These are phyloP conservation scores for Fragum whitleyi DNA, from an alignment of 2,888 invertebrate genomes.

Conservation along the genomic window DNA sequence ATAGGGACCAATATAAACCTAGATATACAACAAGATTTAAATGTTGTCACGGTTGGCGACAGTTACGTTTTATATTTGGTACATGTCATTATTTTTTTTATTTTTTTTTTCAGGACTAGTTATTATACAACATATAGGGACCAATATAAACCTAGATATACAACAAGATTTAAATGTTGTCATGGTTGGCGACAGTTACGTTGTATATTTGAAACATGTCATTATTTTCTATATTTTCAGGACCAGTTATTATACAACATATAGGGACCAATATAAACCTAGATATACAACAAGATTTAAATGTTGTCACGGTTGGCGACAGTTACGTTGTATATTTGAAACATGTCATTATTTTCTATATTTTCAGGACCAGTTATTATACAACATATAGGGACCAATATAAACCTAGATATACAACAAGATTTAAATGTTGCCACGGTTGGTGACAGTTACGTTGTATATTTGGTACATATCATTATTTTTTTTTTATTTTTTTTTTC, in stretches of 20 bases:
- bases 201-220: too few species aligned
- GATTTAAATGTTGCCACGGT: conserved; percentile 86
- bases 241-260: conserved; percentile 86
- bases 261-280: conserved; percentile 85
- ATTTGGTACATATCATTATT: too few species aligned
- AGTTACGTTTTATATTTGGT: too few species aligned
- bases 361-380: conserved; percentile 86
- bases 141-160: conserved; percentile 84
- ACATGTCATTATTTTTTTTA: neutral
- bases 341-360: neutral
- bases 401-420: conserved; percentile 84
- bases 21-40: conserved; percentile 84
- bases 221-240: conserved; percentile 74
- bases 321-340: too few species aligned
- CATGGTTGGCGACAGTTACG: conserved; percentile 85
- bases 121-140: conserved; percentile 86
- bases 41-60: conserved; percentile 86
- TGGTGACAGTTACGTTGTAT: too few species aligned
- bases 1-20: conserved; percentile 85
- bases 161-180: conserved; percentile 86
- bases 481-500: too few species aligned
- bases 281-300: conserved; percentile 84
- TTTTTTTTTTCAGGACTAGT: conserved; percentile 84
- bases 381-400: conserved; percentile 85
- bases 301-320: conserved; percentile 86